Evolutionary conservation across 1,140 invertebrate genomes (phyloP), one percentile per base, ranked within the genome.

Genomic region (Lepidurus apus): DNA sequence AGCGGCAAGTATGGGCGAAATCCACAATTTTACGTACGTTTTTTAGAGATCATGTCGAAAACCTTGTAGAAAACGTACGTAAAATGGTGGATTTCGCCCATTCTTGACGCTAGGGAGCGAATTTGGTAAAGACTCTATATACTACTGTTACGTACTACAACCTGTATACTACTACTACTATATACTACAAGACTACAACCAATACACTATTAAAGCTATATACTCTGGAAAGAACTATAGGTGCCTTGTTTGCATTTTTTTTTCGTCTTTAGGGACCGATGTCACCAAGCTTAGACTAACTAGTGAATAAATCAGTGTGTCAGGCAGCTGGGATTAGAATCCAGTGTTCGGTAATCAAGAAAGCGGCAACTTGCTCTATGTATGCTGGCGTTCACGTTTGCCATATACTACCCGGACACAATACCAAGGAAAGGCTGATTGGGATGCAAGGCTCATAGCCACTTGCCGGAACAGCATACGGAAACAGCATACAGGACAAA

Each of bases 271-370:
- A 7, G 9, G 17, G 53, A 21, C 1, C 53, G 21, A 65, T 9
- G 21, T 65, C 17, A 6, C 53, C 53, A 65, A 13, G 17, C 53
- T n/a, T 13, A 65, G 53, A 65, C 53, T 65, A 65, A 65, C 53
- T 65, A 65, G 9, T 65, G 21, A 65, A 65, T 65, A 65, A 13
- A 65, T 65, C 53, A 65, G 53, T 65, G 45, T 47, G 53, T 65
- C 53, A 65, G 53, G 4, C 53, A 34, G 8, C 21, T 13, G 53
- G 13, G 53, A 65, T 65, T 17, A 65, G 53, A 65, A 65, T 65
- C 53, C 21, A 21, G 53, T 21, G 21, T 65, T 65, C 53, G 13
- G 53, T 65, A 65, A 65, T 65, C 53, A 65, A 65, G 53, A 65
- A 65, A 65, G 21, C 53, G 17, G 53, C 21, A 13, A 65, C 17